Evolutionary conservation across 2,888 invertebrate species (phyloP), one percentile per base, ranked within the genome.

Genomic region (Ypsolopha sequella): DNA sequence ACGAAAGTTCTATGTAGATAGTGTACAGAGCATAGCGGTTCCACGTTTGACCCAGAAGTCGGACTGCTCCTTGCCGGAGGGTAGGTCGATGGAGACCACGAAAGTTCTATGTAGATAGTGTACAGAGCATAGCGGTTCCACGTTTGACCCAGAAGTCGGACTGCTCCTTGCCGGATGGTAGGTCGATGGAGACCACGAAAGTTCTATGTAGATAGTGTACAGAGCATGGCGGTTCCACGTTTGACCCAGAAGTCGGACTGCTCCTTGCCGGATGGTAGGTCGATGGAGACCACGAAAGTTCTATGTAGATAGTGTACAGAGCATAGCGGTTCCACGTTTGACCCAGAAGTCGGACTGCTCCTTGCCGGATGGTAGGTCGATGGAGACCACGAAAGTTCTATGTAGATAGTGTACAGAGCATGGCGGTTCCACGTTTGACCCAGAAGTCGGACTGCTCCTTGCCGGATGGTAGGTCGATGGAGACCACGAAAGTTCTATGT

Each of bases 1-100:
- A 96, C 91, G 75, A 91, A 96, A 3, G 89, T 89, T 0, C 95
- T 80, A 89, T 14, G 82, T 75, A 36, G 90, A 81, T 36, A 95
- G 89, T 66, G 94, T 95, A 68, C 95, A 88, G 10, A 96, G 87
- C 48, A 96, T 73, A 1, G 96, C 96, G 0, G 95, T 93, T 53
- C 95, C 95, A 35, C 96, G 88, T 75, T 96, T 96, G 41, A 93
- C 89, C 96, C 96, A 97, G 76, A 93, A 93, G 66, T 95, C 95
- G 0, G 93, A 63, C 48, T 76, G 73, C 67, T 94, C 92, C 49
- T 77, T 76, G 1, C 95, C 95, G 48, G 91, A 80, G 60, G 91
- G 92, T 51, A 96, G 80, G 68, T 96, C 95, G 14, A 95, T 91
- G 0, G 93, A 91, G 33, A 96, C 94, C 36, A 96, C 91, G 75